Base-by-base conservation (phyloP, 2,797 vertebrate genomes). In the Gorsachius magnificus region DNA sequence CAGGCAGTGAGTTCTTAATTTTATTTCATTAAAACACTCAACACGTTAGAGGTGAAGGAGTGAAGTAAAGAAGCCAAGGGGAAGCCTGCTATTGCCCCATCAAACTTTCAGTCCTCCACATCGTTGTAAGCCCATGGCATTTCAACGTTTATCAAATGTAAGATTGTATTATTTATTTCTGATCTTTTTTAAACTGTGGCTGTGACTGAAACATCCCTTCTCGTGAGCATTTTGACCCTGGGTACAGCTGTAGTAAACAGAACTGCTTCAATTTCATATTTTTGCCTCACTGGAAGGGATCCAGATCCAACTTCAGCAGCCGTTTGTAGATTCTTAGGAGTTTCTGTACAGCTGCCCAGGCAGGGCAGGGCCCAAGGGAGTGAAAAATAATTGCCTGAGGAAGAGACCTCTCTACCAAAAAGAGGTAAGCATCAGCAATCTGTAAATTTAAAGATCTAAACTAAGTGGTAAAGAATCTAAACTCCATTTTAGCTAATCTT, bases 171-270 rank as follows among this genome's bases (percentile, higher is more conserved):
- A 48, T 80, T 83, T 83, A 53, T 58, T 88, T 77, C 38, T 60
- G 26, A 75, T 38, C 1, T 6, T 57, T 83, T 83, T 78, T 7
- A 53, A 86, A 38, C 63, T 31, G 9, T 1, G 9, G 5, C 56
- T 82, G 12, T 68, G 57, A 68, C 56, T 60, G 50, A 61, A 94
- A 89, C 7, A 56, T 83, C 31, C 29, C 50, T 85, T 70, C 22
- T 83, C 58, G 56, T 50, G 28, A 88, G 68, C n/a, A 16, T 60
- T 89, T 75, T 92, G 88, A 82, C 54, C 88, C 89, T 98, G 60
- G 97, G 96, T 96, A 98, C 25, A 78, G 51, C 83, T 91, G 53
- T 50, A 78, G 38, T 77, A 81, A 87, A 89, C 14, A 78, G 54
- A 75, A 90, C 7, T n/a, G 24, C 35, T 31, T 54, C 72, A 60